Percentiles rank a stretch among this genome's conserved stretches.
phyloP scores from a whole-genome alignment of 2,113 vertebrate genomes.

The Myotis yumanensis region DNA sequence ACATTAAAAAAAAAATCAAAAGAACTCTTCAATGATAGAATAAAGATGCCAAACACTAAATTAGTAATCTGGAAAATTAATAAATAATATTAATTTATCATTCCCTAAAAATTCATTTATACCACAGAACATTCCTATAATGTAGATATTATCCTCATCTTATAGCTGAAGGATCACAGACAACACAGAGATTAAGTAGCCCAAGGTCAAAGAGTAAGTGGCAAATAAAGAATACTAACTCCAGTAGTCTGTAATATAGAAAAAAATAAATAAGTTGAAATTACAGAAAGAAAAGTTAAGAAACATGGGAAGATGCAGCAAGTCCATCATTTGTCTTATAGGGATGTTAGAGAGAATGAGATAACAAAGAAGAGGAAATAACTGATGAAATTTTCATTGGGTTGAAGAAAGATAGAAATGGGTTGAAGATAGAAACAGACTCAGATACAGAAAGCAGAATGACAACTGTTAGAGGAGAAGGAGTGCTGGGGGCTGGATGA shows the following conservation, averaged over 20 bases:
- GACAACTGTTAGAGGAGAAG: not conserved
- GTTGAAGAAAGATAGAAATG: not conserved
- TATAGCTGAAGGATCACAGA: constrained; percentile 4
- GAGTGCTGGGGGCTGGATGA: too few relatives aligned
- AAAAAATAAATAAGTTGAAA: not conserved
- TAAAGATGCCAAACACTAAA: not conserved
- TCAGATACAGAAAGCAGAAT: not conserved
- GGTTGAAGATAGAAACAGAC: not conserved
- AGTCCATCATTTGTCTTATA: not conserved
- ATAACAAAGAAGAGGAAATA: not conserved
- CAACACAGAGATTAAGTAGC: not conserved
- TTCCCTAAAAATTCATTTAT: not conserved
- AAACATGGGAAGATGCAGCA: not conserved
- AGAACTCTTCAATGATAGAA: not conserved
- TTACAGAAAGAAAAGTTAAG: not conserved
- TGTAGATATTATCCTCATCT: not conserved
- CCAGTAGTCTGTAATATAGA: not conserved
- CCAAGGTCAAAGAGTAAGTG: not conserved
- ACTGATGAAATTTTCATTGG: not conserved
- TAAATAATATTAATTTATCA: not conserved
- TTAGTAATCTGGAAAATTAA: not conserved
- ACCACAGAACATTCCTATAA: not conserved
- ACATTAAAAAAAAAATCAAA: not conserved
- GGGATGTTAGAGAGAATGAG: not conserved
- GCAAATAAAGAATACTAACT: not conserved